Base-by-base conservation (phyloP, 2,888 invertebrate species). In the Nycteola revayana region DNA sequence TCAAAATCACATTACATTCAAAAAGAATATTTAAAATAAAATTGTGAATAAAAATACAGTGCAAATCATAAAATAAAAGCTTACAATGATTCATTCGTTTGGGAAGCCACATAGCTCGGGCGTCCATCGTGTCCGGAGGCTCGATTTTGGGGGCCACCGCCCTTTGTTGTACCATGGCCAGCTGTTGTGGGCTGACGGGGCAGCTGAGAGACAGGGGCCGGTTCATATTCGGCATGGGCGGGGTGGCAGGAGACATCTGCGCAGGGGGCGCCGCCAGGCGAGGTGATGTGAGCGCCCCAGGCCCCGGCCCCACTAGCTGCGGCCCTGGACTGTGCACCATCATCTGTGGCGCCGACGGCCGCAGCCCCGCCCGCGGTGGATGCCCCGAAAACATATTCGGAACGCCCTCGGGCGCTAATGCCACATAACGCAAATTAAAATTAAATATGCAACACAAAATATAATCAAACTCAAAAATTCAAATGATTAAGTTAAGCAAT, bases 51-150 rank as follows among this genome's bases (percentile, higher is more conserved):
- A 59, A 60, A 57, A 42, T 28, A 58, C 40, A 46, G 65, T 66
- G 65, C 65, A 66, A 66, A 66, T 55, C 55, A 68, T 66, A 68
- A 60, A 23, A 40, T 46, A 49, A 70, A 88, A 88, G 90, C 92
- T 92, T 92, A 92, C 92, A 88, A 90, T 91, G 91, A 66, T 90
- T 90, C 87, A 92, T 91, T 86, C 90, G 78, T 75, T 91, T 90
- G 49, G 92, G 92, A 75, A 92, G 87, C 92, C 92, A 92, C 82
- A 91, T 91, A 42, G 90, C 81, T 49, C 91, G 79, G 33, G 91
- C 90, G 59, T 91, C 91, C 82, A 88, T 83, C 26, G 90, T 88
- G 53, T 91, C 91, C 25, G 90, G 89, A 10, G 90, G 91, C 64
- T 91, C 91, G 55, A 91, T 66, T 74, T 92, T 92, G 20, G 91